These are phyloP conservation scores for Cotesia vestalis DNA, from an alignment of 1,140 invertebrate species.

Conservation along the genomic window DNA sequence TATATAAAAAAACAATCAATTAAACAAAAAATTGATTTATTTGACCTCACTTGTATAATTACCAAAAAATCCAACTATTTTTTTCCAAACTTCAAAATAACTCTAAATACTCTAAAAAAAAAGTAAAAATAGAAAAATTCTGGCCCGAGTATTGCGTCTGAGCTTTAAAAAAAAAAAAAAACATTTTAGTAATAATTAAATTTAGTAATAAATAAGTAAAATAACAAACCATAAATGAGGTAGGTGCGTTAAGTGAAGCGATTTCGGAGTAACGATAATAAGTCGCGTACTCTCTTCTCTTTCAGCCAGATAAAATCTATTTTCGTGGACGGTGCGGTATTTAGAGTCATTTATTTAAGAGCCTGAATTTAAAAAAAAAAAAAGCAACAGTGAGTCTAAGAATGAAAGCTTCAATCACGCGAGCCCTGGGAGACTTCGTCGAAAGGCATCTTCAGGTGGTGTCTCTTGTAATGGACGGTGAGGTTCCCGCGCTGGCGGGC, in stretches of 20 bases:
- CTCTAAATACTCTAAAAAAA: too few relatives aligned
- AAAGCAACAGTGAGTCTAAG: background rate
- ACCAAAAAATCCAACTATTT: too few relatives aligned
- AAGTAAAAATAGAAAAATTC: background rate
- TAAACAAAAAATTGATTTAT: too few relatives aligned
- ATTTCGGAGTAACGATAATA: background rate
- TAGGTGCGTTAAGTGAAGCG: conserved; percentile 37
- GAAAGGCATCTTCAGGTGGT: conserved; percentile 67
- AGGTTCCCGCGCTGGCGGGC: conserved; percentile 83
- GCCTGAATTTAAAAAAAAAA: background rate
- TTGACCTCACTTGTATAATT: too few relatives aligned
- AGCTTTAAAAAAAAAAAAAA: too few relatives aligned
- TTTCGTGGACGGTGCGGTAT: too few relatives aligned
- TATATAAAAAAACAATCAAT: too few relatives aligned
- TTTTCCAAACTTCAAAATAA: too few relatives aligned
- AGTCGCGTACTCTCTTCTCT: too few relatives aligned
- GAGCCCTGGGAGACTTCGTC: conserved; percentile 45
- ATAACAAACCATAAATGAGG: conserved; percentile 36
- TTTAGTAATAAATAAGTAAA: conserved; percentile 1
- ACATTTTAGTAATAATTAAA: background rate
- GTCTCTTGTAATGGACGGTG: conserved; percentile 81
- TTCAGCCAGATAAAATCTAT: conserved; percentile 9
- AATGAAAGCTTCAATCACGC: conserved; percentile 30
- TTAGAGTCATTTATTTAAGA: too few relatives aligned
- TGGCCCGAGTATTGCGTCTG: background rate